Percentiles rank a stretch among this genome's conserved stretches.
These are phyloP conservation scores for Limosa lapponica DNA, from an alignment of 2,797 vertebrate genomes.

Conservation along the genomic window DNA sequence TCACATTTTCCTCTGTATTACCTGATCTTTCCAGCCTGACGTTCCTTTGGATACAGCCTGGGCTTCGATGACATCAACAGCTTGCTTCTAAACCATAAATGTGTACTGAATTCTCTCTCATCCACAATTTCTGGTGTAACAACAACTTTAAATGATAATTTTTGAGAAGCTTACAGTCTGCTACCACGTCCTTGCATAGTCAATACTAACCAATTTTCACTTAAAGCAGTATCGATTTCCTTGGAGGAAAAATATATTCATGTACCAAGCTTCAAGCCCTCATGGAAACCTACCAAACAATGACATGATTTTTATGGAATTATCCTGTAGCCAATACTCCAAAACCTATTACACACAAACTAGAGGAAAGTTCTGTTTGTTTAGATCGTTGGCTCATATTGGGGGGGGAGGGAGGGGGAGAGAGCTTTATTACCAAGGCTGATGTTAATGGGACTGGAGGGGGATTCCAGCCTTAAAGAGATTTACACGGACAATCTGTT, in stretches of 20 bases:
- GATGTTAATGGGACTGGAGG: not conserved
- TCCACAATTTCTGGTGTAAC: not conserved
- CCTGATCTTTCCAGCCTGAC: not conserved
- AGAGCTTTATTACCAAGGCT: not conserved
- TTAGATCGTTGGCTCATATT: too few species aligned
- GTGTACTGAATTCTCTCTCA: not conserved
- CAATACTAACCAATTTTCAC: not conserved
- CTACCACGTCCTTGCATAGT: accelerated
- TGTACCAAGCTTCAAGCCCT: not conserved
- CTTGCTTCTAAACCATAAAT: not conserved
- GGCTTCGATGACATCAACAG: not conserved
- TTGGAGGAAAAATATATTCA: not conserved
- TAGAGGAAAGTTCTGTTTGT: not conserved
- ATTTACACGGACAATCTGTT: not conserved
- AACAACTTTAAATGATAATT: not conserved
- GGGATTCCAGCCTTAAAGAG: not conserved
- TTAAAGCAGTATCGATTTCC: not conserved
- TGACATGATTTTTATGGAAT: not conserved
- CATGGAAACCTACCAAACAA: not conserved
- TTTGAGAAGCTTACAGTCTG: not conserved
- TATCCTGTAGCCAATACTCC: not conserved
- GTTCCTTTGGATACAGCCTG: not conserved
- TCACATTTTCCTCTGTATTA: not conserved
- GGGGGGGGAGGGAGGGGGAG: not conserved
- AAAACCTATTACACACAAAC: not conserved